Evolutionary conservation across 1,140 invertebrate genomes (phyloP), one percentile per base, ranked within the genome.

Genomic region (Pteromalus puparum): DNA sequence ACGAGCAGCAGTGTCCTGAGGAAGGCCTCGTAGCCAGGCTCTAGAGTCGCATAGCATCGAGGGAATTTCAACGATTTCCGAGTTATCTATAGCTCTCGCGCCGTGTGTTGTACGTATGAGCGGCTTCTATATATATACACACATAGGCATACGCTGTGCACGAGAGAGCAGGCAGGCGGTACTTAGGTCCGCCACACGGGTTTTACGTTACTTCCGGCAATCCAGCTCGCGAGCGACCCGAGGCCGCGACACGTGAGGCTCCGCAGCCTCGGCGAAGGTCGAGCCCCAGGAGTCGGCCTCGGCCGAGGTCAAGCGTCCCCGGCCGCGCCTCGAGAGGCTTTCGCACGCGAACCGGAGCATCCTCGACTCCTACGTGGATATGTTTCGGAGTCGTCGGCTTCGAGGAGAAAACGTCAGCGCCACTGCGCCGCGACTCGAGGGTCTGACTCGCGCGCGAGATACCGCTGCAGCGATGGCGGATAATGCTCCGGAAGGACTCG

Each of bases 181-280:
- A n/a, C n/a, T n/a, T n/a, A 65, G 4, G 28, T 30, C 13, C 78
- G 65, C 48, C 75, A 80, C 82, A 88, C 87, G 86, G 86, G 28
- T 89, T 88, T 90, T 90, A 91, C 91, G 89, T 90, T 92, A 90
- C 89, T 92, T 92, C 90, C 91, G 91, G 91, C 87, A 90, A 90
- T 90, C 89, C 88, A 81, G 42, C 26, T 28, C 28, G 13, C 53
- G 76, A 26, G n/a, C 76, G 26, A 26, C 15, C 77, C 48, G 42
- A 21, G 24, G 18, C 26, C 75, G 42, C 38, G 21, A 18, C 38
- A 21, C 53, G 53, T 61, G 53, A 61, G 21, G 6, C 53, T n/a
- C 13, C 12, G 12, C 13, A 53, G 38, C 18, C 67, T 70, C 67
- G 67, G 3, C 26, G 26, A 70, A 13, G 26, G 26, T 9, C 67